Base-by-base conservation (phyloP, 2,113 vertebrate genomes). In the Crotalus horridus region DNA sequence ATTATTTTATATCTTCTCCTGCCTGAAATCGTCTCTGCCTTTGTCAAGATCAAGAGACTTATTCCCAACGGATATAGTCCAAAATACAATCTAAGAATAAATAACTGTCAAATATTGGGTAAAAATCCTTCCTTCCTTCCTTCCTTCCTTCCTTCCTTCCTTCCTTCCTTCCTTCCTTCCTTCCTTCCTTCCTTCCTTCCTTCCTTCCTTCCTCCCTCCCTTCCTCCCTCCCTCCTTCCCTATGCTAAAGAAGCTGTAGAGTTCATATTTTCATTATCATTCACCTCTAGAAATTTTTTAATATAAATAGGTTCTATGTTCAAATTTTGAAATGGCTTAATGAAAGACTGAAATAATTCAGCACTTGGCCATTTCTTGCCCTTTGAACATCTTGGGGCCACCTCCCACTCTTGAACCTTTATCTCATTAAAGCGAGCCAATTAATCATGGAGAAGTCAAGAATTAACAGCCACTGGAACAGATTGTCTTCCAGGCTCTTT, bases 401-500 rank as follows among this genome's bases (percentile, higher is more conserved):
- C 94, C 96, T 97, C 97, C 97, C 87, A 8, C 97, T 96, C 96
- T 96, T 91, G 95, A 97, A 97, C 97, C 98, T 98, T 98, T 98
- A 99, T 98, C 98, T 99, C 97, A 98, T 99, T 99, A 99, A 98
- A 97, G 98, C 98, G 94, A 97, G 97, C 97, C 98, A 98, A 98
- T 98, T 98, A 98, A 98, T 98, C 97, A 97, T 59, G 96, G 94
- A 93, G 97, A 97, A 94, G 97, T 97, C 96, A 97, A 96, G 95
- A 98, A 98, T 98, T 98, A 98, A 97, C 96, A 97, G 94, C 95
- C 97, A 97, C 94, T 74, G 93, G 89, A 96, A 95, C 91, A 96
- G 97, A 96, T 96, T 95, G 96, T 96, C 95, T 93, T 92, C 92
- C 96, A 96, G 94, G 94, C 90, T 91, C 90, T 96, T 96, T 95